A percentile compares a stretch with the other conserved stretches of the same genome.
phyloP scores from a whole-genome alignment of 2,797 vertebrate species.

The Myotis pilosus region DNA sequence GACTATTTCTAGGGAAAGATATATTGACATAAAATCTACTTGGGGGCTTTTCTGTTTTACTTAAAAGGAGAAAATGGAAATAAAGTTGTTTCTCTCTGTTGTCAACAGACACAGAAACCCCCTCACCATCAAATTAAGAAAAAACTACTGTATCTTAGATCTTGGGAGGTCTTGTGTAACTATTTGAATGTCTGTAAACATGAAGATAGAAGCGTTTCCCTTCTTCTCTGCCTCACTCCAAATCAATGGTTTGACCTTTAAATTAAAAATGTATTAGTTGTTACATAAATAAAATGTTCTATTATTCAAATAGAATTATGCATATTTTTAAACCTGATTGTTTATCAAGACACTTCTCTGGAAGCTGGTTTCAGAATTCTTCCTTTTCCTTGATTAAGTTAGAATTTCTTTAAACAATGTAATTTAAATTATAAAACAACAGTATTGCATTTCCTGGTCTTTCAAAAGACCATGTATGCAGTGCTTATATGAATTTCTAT shows the following conservation, averaged over 20 bases:
- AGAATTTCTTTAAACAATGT: slow-evolving; percentile 30
- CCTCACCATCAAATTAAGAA: slow-evolving; percentile 9
- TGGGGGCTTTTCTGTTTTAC: slow-evolving; percentile 41
- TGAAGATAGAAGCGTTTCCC: neutral
- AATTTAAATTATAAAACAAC: slow-evolving; percentile 33
- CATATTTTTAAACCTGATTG: neutral
- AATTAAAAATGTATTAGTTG: slow-evolving; percentile 25
- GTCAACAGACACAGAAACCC: neutral
- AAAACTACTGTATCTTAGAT: slow-evolving; percentile 5
- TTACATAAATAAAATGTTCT: slow-evolving; percentile 16
- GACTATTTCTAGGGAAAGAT: slow-evolving; percentile 32
- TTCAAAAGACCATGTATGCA: slow-evolving; percentile 36
- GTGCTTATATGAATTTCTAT: slow-evolving; percentile 12
- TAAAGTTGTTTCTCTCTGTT: slow-evolving; percentile 4
- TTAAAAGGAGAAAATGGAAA: neutral
- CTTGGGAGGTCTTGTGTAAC: neutral
- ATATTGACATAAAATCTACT: slow-evolving; percentile 32
- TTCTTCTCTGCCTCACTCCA: neutral
- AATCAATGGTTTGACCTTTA: slow-evolving; percentile 49
- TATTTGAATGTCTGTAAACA: slow-evolving; percentile 41
- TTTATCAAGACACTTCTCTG: slow-evolving; percentile 38
- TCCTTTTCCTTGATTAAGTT: slow-evolving; percentile 36
- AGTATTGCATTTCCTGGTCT: neutral
- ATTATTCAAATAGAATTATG: slow-evolving; percentile 34
- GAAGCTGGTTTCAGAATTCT: slow-evolving; percentile 48